Base-by-base conservation (phyloP, 2,888 invertebrate genomes). In the Leptura quadrifasciata region DNA sequence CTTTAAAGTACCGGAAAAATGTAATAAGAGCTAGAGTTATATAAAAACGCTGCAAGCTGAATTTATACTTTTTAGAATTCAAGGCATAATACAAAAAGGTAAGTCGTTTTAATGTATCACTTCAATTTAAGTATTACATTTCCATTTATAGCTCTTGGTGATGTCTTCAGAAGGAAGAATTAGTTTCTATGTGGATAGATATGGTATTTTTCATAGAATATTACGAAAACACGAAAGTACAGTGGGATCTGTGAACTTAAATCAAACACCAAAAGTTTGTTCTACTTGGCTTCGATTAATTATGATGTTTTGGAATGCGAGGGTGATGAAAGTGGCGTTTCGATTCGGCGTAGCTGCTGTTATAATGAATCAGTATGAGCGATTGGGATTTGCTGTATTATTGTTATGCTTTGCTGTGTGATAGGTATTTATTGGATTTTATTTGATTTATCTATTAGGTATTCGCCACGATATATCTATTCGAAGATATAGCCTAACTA, bases 311-410 rank as follows among this genome's bases (percentile, higher is more conserved):
- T 88, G 87, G 86, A 88, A 87, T 78, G 81, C 84, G 35, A 80
- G 87, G 76, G 87, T 88, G 15, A 83, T 88, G 82, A 86, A 83
- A 79, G 84, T 87, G 18, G 88, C 88, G 24, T 74, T 88, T 18
- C 86, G 87, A 67, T 88, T 88, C 81, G 86, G 87, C 31, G 79
- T 88, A n/a, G 88, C 87, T 17, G 87, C 88, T 24, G 76, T 87
- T 52, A 84, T 88, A 58, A 88, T 88, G 87, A 87, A 87, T 79
- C 84, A 85, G 72, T 87, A 87, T 77, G 88, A 88, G 74, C 79
- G 88, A 54, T 76, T 88, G 31, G 88, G 88, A 18, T 88, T 88
- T 81, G 87, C 86, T 18, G 81, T 86, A 18, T 83, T 88, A 80
- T 82, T 88, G 79, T 77, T 88, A 54, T 88, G 87, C 80, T 86